These are phyloP conservation scores for Phalangium opilio DNA, from an alignment of 2,888 invertebrate genomes.

Conservation along the genomic window DNA sequence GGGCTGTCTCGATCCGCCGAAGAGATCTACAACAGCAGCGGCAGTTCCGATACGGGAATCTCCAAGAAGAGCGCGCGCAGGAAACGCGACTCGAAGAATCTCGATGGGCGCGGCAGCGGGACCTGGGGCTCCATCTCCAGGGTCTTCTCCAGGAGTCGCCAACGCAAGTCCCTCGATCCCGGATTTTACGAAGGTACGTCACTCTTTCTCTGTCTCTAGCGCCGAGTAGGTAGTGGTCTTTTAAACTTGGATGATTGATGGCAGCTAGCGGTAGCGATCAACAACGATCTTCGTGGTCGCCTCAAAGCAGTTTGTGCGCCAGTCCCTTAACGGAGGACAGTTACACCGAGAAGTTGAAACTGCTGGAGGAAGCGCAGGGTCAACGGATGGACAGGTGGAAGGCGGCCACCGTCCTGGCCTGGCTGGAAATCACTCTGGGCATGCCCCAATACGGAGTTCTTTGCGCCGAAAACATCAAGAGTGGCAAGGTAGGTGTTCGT, in stretches of 20 bases:
- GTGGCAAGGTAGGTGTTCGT: conserved; percentile 78
- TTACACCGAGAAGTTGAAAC: conserved; percentile 58
- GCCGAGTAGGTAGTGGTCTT: no score
- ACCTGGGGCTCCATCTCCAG: conserved; percentile 83
- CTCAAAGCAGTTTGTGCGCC: conserved; percentile 30
- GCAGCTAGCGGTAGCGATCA: conserved; percentile 1
- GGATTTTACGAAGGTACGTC: not conserved
- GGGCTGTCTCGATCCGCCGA: conserved; percentile 50
- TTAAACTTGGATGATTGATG: no score
- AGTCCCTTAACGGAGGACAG: conserved; percentile 38
- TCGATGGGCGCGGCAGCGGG: no score
- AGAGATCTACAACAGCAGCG: conserved; percentile 50
- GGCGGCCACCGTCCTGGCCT: conserved; percentile 80
- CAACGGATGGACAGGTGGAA: conserved; percentile 79
- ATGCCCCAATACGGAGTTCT: conserved; percentile 85
- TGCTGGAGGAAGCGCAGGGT: conserved; percentile 57
- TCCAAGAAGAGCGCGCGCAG: conserved; percentile 29
- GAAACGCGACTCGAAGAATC: conserved; percentile 38
- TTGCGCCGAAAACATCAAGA: conserved; percentile 85
- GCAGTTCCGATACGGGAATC: conserved; percentile 18
- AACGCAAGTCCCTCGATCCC: conserved; percentile 1
- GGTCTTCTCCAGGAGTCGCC: conserved; percentile 59
- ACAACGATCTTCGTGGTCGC: conserved; percentile 41
- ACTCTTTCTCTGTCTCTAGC: no score
- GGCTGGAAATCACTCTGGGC: conserved; percentile 82